A percentile compares a stretch with the other conserved stretches of the same genome.
phyloP scores from a whole-genome alignment of 2,797 vertebrate species.

The Echiichthys vipera region DNA sequence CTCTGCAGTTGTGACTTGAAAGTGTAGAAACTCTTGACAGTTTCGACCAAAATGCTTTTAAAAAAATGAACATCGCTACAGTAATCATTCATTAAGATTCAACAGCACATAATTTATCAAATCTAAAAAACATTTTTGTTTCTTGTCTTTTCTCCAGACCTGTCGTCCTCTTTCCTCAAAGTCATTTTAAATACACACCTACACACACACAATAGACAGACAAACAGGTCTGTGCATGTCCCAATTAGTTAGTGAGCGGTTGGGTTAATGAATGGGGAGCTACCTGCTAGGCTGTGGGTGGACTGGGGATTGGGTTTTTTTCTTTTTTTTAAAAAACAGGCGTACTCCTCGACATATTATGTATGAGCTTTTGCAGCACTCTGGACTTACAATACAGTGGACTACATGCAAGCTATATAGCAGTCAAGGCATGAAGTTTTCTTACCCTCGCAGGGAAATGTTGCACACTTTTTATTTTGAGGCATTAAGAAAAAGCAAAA shows the following conservation, averaged over 20 bases:
- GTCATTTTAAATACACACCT: conserved; percentile 6
- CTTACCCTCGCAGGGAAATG: conserved; percentile 7
- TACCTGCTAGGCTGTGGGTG: conserved; percentile 26
- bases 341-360: conserved; percentile 25
- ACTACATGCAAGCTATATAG: conserved; percentile 11
- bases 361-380: conserved; percentile 28
- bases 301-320: conserved; percentile 1
- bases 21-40: neutral
- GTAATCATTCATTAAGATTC: neutral
- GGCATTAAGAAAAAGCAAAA: neutral
- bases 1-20: too few relatives aligned
- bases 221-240: conserved; percentile 50
- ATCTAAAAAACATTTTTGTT: neutral
- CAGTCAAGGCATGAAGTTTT: conserved; percentile 31
- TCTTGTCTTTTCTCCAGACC: neutral
- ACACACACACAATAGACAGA: too few relatives aligned
- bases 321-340: conserved; percentile 17
- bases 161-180: neutral
- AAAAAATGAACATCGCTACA: neutral
- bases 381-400: conserved; percentile 11
- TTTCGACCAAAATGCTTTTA: neutral
- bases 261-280: conserved; percentile 54
- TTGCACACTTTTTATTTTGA: conserved; percentile 32
- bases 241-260: conserved; percentile 38
- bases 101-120: neutral